Evolutionary conservation across 1,140 invertebrate species (phyloP).

Genomic region (Babylonia areolata): DNA sequence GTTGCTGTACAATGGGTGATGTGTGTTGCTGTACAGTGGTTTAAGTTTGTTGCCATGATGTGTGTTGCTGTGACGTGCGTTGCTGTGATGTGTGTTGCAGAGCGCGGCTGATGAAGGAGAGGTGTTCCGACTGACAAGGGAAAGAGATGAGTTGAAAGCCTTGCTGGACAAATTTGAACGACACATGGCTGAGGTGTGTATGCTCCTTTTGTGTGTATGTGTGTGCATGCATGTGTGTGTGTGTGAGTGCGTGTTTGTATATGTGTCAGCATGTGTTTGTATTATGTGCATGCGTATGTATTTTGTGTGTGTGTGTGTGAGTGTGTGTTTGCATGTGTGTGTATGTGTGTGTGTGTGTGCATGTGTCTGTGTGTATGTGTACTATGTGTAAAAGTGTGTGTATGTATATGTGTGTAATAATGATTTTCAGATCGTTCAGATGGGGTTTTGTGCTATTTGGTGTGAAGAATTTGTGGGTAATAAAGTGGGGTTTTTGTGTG

Average conservation of each 20-base stretch:
- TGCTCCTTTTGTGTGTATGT: background rate
- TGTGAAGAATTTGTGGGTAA: too few species aligned
- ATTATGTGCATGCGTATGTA: constrained; percentile 9
- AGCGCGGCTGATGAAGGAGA: constrained; percentile 64
- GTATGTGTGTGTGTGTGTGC: background rate
- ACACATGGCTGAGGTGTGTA: constrained; percentile 74
- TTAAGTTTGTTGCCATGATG: too few species aligned
- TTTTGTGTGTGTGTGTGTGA: background rate
- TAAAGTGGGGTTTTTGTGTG: too few species aligned
- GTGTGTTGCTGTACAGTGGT: too few species aligned
- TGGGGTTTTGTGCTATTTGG: too few species aligned
- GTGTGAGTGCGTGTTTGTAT: background rate
- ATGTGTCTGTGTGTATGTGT: background rate
- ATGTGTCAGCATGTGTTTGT: background rate
- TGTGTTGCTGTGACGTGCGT: too few species aligned
- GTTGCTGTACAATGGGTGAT: too few species aligned
- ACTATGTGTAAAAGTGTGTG: background rate
- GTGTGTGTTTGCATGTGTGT: constrained; percentile 9
- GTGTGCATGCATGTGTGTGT: background rate
- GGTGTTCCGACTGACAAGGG: constrained; percentile 64
- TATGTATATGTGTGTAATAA: background rate
- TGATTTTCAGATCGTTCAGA: background rate
- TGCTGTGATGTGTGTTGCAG: constrained; percentile 39
- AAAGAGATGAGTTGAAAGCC: constrained; percentile 74
- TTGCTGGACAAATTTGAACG: constrained; percentile 76